Evolutionary conservation across 2,113 vertebrate species (phyloP), one percentile per base, ranked within the genome.

Genomic region (Prietella phreatophila): DNA sequence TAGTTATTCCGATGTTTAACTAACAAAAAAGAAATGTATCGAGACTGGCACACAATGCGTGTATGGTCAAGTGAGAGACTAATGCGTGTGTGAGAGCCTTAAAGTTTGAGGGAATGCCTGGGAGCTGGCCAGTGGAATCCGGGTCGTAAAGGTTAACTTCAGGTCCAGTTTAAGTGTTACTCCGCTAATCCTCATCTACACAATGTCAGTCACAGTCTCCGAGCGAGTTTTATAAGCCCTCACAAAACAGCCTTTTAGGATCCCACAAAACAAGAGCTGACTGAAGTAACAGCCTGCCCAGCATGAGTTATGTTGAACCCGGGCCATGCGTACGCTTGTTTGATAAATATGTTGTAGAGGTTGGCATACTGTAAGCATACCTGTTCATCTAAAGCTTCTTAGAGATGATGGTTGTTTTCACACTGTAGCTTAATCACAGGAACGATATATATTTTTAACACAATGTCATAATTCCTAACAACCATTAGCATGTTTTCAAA

Each of bases 71-170:
- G 85, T 15, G 17, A 78, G 11, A 19, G 14, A 56, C 50, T 53
- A 30, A 30, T 4, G 73, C 2, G 36, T 25, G 84, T 42, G 58
- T 61, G 65, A 42, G 86, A 42, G 88, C 65, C 78, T 90, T 90
- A 47, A 86, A 53, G 84, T 83, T 86, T 90, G 89, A 89, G 83
- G 88, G 83, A 93, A 90, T 20, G 85, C 81, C 85, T 91, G 89
- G 89, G 86, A 91, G 83, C 87, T 83, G 87, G 82, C 83, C 89
- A 87, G 58, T 33, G 79, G 89, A 90, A 88, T 73, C 67, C 91
- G 91, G 93, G 93, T 93, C 90, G 88, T 53, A 73, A 83, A 90
- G 92, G 92, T 93, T 93, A 92, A 91, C 89, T 71, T 56, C 33
- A 89, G 87, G 87, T 84, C 91, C 89, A 89, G 83, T 78, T 89